Percentiles rank a stretch among this genome's conserved stretches.
These are phyloP conservation scores for Apteryx owenii DNA, from an alignment of 2,113 vertebrate genomes.

Conservation along the genomic window DNA sequence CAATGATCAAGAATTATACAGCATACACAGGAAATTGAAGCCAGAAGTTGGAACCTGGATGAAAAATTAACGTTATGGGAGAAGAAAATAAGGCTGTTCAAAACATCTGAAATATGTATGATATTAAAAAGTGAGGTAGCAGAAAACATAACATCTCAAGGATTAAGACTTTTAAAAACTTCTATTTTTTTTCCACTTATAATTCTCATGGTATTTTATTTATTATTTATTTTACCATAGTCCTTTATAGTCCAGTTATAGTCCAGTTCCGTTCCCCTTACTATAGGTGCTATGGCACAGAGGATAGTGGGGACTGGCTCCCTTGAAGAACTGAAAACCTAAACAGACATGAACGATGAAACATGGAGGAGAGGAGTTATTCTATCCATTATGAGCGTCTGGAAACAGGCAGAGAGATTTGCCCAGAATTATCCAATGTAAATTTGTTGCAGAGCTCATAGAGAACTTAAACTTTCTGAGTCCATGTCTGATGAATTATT, in stretches of 20 bases:
- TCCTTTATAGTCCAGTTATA: neutral
- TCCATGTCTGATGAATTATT: rapidly evolving
- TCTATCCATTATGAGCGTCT: neutral
- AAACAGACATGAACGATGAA: neutral
- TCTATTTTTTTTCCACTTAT: neutral
- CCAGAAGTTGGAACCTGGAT: neutral
- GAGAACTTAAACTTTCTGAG: neutral
- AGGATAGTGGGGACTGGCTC: neutral
- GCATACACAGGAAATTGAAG: neutral
- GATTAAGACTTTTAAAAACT: neutral
- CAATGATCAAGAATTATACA: neutral
- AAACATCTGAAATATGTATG: neutral
- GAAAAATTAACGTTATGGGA: neutral
- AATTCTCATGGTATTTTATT: neutral
- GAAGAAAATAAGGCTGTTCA: neutral
- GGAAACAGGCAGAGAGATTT: neutral
- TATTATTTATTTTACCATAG: neutral
- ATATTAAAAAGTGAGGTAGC: neutral
- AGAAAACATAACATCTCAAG: neutral
- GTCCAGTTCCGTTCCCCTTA: neutral
- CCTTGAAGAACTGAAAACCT: neutral
- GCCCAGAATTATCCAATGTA: neutral
- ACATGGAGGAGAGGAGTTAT: neutral
- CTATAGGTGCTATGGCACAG: neutral
- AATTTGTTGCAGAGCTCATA: neutral